phyloP scores from a whole-genome alignment of 2,113 vertebrate species.

The Oreotrochilus melanogaster region DNA sequence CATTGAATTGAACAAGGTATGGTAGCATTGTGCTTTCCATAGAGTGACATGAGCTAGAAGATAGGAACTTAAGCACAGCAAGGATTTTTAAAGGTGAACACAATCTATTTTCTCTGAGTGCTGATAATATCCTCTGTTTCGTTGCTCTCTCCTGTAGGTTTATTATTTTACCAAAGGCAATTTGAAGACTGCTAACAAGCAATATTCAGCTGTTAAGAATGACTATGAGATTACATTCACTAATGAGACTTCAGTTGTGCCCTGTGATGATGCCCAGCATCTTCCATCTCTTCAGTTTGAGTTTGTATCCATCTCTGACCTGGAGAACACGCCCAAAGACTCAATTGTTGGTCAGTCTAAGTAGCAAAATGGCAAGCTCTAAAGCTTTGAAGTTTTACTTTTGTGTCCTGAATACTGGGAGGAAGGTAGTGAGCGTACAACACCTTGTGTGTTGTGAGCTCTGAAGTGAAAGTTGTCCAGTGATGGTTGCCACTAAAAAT shows the following conservation, averaged over 20 bases:
- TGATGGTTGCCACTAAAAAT: conserved; percentile 16
- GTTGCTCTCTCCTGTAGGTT: conserved; percentile 81
- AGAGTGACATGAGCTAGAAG: conserved; percentile 21
- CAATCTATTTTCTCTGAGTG: conserved; percentile 18
- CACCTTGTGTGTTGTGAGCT: background rate
- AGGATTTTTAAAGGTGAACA: conserved; percentile 23
- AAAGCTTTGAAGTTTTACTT: background rate
- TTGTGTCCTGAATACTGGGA: background rate
- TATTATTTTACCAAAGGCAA: conserved; percentile 94
- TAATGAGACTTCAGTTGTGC: conserved; percentile 88
- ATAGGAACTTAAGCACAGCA: background rate
- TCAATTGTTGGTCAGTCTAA: conserved; percentile 86
- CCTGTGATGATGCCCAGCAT: conserved; percentile 89
- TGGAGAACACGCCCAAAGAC: conserved; percentile 89
- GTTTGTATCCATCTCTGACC: conserved; percentile 87
- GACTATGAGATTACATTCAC: conserved; percentile 98
- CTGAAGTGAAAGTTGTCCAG: background rate
- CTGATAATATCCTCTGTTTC: background rate
- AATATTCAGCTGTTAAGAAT: conserved; percentile 94
- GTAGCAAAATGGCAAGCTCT: background rate
- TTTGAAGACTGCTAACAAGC: conserved; percentile 97
- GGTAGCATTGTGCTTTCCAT: background rate
- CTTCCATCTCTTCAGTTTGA: conserved; percentile 92
- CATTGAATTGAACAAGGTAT: conserved; percentile 94
- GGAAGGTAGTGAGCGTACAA: background rate